phyloP scores from a whole-genome alignment of 1,140 invertebrate genomes.

The Euschistus heros region DNA sequence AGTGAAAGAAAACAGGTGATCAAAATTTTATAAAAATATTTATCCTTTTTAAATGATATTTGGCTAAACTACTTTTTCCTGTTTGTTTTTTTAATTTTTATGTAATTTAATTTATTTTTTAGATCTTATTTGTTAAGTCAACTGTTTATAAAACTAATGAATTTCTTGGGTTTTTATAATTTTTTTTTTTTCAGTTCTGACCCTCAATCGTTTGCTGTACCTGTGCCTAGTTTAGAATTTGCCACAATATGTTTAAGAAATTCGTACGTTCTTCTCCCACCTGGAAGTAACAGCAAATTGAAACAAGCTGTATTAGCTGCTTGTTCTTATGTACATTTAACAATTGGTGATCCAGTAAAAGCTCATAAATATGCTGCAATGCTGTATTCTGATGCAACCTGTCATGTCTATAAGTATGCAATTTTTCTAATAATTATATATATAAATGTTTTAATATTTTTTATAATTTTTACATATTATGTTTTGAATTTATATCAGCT shows the following conservation, averaged over 20 bases:
- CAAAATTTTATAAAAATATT: no score
- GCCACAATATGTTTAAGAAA: constrained; percentile 77
- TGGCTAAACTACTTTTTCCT: no score
- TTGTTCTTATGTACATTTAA: constrained; percentile 71
- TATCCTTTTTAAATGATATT: no score
- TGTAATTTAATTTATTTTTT: no score
- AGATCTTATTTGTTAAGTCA: no score
- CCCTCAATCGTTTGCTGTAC: constrained; percentile 65
- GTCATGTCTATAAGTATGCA: constrained; percentile 50
- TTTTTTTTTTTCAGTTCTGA: constrained; percentile 37
- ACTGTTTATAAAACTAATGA: no score
- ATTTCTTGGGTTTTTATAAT: constrained; percentile 9
- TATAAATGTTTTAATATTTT: background rate
- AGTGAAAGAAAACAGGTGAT: no score
- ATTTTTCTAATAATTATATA: constrained; percentile 10
- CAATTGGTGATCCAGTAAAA: constrained; percentile 72
- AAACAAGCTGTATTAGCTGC: constrained; percentile 52
- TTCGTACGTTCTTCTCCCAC: constrained; percentile 43
- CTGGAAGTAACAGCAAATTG: constrained; percentile 11
- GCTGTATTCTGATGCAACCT: constrained; percentile 50
- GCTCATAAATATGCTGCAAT: constrained; percentile 65
- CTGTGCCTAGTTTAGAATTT: constrained; percentile 81
- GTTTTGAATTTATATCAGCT: background rate
- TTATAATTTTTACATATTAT: background rate
- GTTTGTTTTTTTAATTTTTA: no score